Evolutionary conservation across 2,797 vertebrate species (phyloP), one percentile per base, ranked within the genome.

Genomic region (Parauchenoglanis ngamensis): DNA sequence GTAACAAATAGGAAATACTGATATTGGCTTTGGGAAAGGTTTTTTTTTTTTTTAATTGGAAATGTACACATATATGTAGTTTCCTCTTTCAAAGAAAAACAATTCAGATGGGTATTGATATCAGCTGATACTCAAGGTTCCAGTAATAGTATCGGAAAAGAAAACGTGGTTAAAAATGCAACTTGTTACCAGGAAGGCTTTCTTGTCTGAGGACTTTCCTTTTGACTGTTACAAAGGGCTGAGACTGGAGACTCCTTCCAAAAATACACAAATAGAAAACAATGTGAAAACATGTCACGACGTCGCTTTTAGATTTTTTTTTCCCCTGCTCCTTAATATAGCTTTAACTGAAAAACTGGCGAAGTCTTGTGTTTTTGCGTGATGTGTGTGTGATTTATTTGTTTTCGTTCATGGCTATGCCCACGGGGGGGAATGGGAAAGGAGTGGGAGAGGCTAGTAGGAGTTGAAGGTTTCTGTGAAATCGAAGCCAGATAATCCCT

Each of bases 401-500:
- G 83, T 88, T 85, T 46, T 72, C 3, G 1, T 63, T 57, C 31
- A 15, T 72, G 54, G 35, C 54, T 85, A 44, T 73, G 59, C 31
- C 46, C 46, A 25, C 56, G 35, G 21, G 35, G 35, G 7, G 35
- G 31, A 25, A n/a, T 44, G 67, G 44, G 31, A 28, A 19, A 2
- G 21, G 56, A 10, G 12, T 79, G 49, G 28, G 52, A 56, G 67
- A 80, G 28, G 46, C 31, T 21, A 68, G 56, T 35, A 49, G 77
- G 79, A 82, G 52, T 72, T 46, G 59, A 76, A 61, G 70, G 79
- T 75, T 65, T 89, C 78, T 87, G 85, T 56, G 92, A 92, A 94
- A 94, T 91, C 85, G 83, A 90, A 92, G 87, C 90, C 90, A 40
- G 73, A 76, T 93, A 92, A 93, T 93, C 91, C 90, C 72, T 35